Conservation (phyloP, 2,888 invertebrate genomes). For the Eupithecia subumbrata region DNA sequence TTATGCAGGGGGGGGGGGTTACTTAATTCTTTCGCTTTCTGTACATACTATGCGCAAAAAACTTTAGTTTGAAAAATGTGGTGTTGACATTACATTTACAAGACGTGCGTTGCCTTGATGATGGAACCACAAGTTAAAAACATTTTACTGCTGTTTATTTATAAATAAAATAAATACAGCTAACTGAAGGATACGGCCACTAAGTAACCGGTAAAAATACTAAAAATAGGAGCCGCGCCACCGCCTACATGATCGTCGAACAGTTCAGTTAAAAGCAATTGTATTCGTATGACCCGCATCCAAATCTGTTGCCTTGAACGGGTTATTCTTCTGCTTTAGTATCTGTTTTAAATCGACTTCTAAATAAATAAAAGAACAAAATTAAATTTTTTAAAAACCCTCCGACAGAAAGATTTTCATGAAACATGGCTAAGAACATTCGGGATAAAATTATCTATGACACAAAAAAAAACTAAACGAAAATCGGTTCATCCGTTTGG, state of each 20-base stretch:
- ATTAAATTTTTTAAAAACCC: too few relatives aligned
- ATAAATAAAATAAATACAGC: constrained; percentile 28
- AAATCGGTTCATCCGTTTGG: too few relatives aligned
- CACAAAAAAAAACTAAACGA: too few relatives aligned
- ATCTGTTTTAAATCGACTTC: too few relatives aligned
- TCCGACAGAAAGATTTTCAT: too few relatives aligned
- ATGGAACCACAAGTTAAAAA: constrained; percentile 10
- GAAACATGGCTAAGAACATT: too few relatives aligned
- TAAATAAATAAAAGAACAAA: too few relatives aligned
- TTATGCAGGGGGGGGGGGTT: too few relatives aligned
- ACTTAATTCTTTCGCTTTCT: too few relatives aligned
- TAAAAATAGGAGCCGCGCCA: constrained; percentile 42
- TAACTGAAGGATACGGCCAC: constrained; percentile 36
- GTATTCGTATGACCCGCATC: constrained; percentile 41
- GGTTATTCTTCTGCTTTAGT: constrained; percentile 30
- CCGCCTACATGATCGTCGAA: constrained; percentile 37
- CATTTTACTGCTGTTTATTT: constrained; percentile 16
- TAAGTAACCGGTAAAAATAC: constrained; percentile 40
- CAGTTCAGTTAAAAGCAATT: constrained; percentile 39
- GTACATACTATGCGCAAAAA: too few relatives aligned
- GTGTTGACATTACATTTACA: neutral
- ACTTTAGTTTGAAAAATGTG: neutral
- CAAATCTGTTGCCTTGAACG: constrained; percentile 41
- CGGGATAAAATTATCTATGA: too few relatives aligned
- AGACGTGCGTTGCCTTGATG: neutral